Conservation (phyloP, 2,888 invertebrate genomes). For the Serrognathus titanus region DNA sequence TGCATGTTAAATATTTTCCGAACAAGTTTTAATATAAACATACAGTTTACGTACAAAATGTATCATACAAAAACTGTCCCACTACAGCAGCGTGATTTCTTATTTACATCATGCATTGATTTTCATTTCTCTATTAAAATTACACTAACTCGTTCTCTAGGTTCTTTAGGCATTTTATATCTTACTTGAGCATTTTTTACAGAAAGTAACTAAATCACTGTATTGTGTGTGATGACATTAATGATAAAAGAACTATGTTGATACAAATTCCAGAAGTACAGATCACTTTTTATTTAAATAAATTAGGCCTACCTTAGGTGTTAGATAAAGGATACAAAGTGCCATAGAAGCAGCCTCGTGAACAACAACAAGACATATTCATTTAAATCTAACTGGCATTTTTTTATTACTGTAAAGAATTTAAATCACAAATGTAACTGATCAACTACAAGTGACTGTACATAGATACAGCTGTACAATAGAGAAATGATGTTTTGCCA, state of each 20-base stretch:
- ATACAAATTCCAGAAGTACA: no score
- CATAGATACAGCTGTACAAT: no score
- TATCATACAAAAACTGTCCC: constrained; percentile 42
- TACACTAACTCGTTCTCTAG: constrained; percentile 12
- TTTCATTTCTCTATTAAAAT: not conserved
- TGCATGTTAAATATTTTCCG: not conserved
- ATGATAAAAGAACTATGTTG: no score
- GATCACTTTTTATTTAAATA: no score
- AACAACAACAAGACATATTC: constrained; percentile 5
- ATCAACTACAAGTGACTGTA: no score
- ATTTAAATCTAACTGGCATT: constrained; percentile 6
- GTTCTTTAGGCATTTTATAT: constrained; percentile 14
- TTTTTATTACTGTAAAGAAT: not conserved
- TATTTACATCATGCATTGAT: constrained; percentile 6
- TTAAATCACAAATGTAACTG: no score
- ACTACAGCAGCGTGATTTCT: constrained; percentile 2
- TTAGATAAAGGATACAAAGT: constrained; percentile 4
- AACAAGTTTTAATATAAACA: constrained; percentile 33
- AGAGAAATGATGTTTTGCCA: no score
- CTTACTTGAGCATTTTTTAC: constrained; percentile 14
- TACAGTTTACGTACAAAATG: constrained; percentile 39
- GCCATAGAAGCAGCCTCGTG: constrained; percentile 7
- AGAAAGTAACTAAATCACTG: constrained; percentile 3
- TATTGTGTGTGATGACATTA: no score
- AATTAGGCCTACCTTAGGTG: no score